phyloP scores from a whole-genome alignment of 2,113 vertebrate genomes.

The Eclectus roratus region DNA sequence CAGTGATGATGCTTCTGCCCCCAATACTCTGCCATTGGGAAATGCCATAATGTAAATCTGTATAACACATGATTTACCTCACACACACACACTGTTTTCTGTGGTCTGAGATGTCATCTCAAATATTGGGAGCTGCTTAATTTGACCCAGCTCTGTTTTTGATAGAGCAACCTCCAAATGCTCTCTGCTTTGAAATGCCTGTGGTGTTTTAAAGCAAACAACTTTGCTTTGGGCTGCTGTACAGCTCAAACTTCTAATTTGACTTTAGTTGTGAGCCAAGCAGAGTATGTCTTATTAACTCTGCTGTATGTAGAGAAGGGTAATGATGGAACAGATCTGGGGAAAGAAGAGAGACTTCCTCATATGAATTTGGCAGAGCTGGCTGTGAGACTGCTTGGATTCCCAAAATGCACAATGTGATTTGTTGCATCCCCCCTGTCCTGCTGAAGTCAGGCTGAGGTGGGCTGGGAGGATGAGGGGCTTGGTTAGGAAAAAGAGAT shows the following conservation, averaged over 20 bases:
- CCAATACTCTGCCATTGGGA: not conserved
- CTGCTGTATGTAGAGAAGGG: not conserved
- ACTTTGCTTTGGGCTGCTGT: not conserved
- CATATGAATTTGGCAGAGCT: not conserved
- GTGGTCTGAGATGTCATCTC: not conserved
- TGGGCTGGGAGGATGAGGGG: not conserved
- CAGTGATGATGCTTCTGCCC: not conserved
- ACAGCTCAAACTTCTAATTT: not conserved
- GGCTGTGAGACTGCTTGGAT: accelerated
- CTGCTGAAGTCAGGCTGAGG: not conserved
- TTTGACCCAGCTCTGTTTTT: not conserved
- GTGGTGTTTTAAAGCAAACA: not conserved
- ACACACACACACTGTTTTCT: not conserved
- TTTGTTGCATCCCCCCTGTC: not conserved
- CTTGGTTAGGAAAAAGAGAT: not conserved
- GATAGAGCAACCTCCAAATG: not conserved
- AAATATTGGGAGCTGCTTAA: not conserved
- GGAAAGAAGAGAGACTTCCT: not conserved
- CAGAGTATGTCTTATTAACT: not conserved
- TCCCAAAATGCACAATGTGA: not conserved
- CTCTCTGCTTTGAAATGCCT: not conserved
- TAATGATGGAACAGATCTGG: not conserved
- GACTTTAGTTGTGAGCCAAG: not conserved
- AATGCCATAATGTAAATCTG: not conserved
- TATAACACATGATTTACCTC: not conserved